These are phyloP conservation scores for Mercenaria mercenaria DNA, from an alignment of 1,140 invertebrate genomes.

Conservation along the genomic window DNA sequence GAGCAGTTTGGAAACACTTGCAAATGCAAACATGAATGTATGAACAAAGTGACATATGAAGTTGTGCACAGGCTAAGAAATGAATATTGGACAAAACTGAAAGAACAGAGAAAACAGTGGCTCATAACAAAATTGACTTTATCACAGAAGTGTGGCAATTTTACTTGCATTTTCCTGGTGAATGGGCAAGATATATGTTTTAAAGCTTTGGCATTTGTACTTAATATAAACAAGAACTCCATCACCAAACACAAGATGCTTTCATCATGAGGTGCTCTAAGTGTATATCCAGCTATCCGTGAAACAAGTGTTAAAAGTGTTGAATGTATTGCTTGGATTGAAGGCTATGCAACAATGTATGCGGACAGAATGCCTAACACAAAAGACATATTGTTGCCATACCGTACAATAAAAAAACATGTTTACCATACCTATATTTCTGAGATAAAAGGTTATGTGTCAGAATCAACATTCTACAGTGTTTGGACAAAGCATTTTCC, in stretches of 20 bases:
- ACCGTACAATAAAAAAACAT: background rate
- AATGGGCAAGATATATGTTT: background rate
- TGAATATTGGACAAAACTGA: background rate
- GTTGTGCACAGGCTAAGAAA: too few relatives aligned
- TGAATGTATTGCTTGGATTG: background rate
- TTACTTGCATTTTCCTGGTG: background rate
- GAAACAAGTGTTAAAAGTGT: background rate
- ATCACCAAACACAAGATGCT: background rate
- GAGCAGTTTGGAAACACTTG: too few relatives aligned
- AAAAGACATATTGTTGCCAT: background rate
- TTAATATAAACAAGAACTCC: background rate
- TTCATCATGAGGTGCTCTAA: background rate
- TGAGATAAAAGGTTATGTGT: background rate
- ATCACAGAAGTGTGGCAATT: background rate
- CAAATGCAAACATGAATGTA: too few relatives aligned
- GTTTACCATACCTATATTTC: background rate
- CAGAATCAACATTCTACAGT: background rate
- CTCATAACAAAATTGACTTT: background rate
- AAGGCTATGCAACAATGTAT: background rate
- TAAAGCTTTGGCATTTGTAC: background rate
- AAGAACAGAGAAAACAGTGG: background rate
- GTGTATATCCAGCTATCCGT: background rate
- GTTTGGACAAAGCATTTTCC: background rate
- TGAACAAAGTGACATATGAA: too few relatives aligned
- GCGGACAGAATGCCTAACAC: background rate